Evolutionary conservation across 2,113 vertebrate species (phyloP).

Genomic region (Hyaena hyaena): DNA sequence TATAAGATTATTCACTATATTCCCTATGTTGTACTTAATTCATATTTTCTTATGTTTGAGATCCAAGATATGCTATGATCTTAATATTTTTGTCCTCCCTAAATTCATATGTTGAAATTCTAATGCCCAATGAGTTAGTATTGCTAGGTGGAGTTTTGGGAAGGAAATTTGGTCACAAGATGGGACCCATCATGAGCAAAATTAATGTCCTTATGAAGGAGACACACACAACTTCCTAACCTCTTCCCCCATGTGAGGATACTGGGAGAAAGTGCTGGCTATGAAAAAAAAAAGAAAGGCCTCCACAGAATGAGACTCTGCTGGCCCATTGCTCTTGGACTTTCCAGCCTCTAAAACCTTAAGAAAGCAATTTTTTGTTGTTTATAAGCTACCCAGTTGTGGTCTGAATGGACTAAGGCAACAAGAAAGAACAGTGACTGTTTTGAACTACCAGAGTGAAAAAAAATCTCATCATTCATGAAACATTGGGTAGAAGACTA

Average conservation of each 20-base stretch:
- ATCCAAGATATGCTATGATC: neutral
- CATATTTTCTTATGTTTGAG: neutral
- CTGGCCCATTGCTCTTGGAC: no score
- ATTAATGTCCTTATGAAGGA: neutral
- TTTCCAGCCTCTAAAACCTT: neutral
- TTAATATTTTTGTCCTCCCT: neutral
- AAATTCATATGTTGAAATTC: neutral
- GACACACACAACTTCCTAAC: neutral
- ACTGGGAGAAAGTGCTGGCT: neutral
- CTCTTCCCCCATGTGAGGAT: neutral
- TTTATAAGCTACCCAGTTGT: neutral
- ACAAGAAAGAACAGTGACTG: neutral
- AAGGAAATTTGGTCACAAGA: neutral
- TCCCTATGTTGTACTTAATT: neutral
- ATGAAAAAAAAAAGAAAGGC: neutral
- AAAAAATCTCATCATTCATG: neutral
- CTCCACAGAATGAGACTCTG: neutral
- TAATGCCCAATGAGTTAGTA: neutral
- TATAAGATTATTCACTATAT: neutral
- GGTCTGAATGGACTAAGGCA: neutral
- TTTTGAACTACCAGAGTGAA: neutral
- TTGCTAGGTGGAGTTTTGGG: neutral
- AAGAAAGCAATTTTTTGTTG: neutral
- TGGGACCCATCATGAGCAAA: neutral
- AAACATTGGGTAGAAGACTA: neutral